Evolutionary conservation across 1,140 invertebrate genomes (phyloP).

Genomic region (Archegozetes longisetosus): DNA sequence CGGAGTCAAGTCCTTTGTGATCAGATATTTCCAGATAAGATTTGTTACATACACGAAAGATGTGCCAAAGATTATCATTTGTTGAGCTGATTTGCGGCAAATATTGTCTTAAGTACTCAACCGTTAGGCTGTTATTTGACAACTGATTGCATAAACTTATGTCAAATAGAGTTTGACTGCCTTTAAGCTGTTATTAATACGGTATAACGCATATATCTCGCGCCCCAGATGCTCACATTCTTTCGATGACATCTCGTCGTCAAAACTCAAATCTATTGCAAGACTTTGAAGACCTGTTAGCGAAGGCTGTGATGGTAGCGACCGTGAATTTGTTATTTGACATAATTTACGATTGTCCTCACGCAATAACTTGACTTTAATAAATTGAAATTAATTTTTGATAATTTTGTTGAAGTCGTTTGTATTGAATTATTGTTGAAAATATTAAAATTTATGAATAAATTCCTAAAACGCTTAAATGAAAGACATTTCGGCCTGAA

Average conservation of each 20-base stretch:
- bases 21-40: neutral
- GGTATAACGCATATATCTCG: neutral
- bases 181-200: neutral
- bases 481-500: no score
- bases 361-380: no score
- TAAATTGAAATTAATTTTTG: no score
- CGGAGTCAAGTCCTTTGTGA: neutral
- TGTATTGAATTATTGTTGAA: no score
- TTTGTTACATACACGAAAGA: neutral
- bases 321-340: no score
- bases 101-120: neutral
- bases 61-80: neutral
- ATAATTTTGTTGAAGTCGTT: no score
- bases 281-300: neutral
- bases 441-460: no score
- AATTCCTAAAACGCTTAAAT: no score
- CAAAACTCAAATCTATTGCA: neutral
- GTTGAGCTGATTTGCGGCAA: neutral
- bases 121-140: neutral
- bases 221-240: neutral
- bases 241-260: neutral
- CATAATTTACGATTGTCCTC: no score
- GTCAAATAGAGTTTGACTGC: neutral
- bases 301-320: neutral
- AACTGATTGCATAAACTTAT: neutral